Percentiles rank a stretch among this genome's conserved stretches.
phyloP scores from a whole-genome alignment of 30 jellyfish, hydroid and myxozoan genomes.

The Nemopilema nomurai region DNA sequence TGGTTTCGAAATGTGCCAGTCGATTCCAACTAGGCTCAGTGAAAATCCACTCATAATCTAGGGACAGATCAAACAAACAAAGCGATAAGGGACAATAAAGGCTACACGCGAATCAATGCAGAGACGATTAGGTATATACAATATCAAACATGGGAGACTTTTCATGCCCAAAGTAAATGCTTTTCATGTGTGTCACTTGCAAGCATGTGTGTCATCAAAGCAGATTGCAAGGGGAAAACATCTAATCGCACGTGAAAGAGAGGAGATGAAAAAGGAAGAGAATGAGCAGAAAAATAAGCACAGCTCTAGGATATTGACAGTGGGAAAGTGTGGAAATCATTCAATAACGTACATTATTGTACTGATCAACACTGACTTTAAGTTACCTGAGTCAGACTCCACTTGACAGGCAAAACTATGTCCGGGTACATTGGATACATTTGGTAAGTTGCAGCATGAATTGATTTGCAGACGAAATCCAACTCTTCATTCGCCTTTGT shows the following conservation, averaged over 20 bases:
- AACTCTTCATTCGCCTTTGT: conserved; percentile 34
- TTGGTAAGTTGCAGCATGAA: conserved; percentile 42
- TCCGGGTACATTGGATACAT: conserved; percentile 74
- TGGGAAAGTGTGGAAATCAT: too few species aligned
- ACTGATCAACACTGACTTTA: too few species aligned
- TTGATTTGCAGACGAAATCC: conserved; percentile 64
- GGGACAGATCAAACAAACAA: neutral
- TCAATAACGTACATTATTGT: too few species aligned
- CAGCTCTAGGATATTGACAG: too few species aligned
- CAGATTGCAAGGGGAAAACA: too few species aligned
- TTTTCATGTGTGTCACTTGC: too few species aligned
- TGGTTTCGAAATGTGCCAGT: neutral
- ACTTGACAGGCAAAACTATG: conserved; percentile 15
- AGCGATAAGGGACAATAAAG: neutral
- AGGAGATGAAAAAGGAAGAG: neutral
- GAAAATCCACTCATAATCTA: conserved; percentile 18
- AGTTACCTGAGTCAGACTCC: conserved; percentile 32
- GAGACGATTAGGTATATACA: too few species aligned
- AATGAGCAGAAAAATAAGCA: neutral
- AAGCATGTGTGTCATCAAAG: too few species aligned
- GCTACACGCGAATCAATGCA: too few species aligned
- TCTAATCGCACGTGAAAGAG: neutral
- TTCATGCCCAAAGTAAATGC: too few species aligned
- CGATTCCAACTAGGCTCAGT: neutral
- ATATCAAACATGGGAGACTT: too few species aligned